These are phyloP conservation scores for Sisyra nigra DNA, from an alignment of 2,888 invertebrate species.

Conservation along the genomic window DNA sequence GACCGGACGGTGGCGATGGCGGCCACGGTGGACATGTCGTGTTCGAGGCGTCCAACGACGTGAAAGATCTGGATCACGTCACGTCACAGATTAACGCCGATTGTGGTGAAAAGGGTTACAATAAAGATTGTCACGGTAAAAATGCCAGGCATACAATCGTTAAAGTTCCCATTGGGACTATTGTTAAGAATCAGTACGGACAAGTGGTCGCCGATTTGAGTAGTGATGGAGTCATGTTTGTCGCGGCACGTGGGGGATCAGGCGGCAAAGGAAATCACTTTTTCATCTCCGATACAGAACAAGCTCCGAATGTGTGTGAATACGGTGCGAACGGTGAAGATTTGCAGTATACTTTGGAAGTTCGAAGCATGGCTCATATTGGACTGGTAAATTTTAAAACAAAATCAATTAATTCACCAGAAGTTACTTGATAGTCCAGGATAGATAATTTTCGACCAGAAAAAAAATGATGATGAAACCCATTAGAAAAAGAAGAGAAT, in stretches of 20 bases:
- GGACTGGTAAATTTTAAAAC: conserved; percentile 47
- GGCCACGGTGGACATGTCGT: conserved; percentile 92
- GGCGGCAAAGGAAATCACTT: conserved; percentile 93
- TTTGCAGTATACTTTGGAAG: conserved; percentile 55
- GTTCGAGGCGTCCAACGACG: conserved; percentile 51
- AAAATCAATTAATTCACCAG: background rate
- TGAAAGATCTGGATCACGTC: conserved; percentile 56
- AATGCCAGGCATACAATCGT: conserved; percentile 54
- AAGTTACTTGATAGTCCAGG: background rate
- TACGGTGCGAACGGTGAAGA: conserved; percentile 74
- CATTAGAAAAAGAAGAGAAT: too few species aligned
- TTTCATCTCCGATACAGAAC: conserved; percentile 63
- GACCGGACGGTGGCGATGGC: conserved; percentile 94
- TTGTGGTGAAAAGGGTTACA: conserved; percentile 55
- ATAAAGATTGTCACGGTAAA: conserved; percentile 68
- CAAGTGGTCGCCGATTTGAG: conserved; percentile 50
- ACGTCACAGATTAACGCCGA: conserved; percentile 40
- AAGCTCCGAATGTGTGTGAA: conserved; percentile 75
- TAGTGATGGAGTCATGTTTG: conserved; percentile 56
- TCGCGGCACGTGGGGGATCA: conserved; percentile 88
- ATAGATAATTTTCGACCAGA: too few species aligned
- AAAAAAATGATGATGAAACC: too few species aligned
- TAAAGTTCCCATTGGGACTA: conserved; percentile 70
- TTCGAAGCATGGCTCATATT: conserved; percentile 85
- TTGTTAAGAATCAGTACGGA: conserved; percentile 41